phyloP scores from a whole-genome alignment of 1,140 invertebrate genomes.

The Aphelenchoides avenae region DNA sequence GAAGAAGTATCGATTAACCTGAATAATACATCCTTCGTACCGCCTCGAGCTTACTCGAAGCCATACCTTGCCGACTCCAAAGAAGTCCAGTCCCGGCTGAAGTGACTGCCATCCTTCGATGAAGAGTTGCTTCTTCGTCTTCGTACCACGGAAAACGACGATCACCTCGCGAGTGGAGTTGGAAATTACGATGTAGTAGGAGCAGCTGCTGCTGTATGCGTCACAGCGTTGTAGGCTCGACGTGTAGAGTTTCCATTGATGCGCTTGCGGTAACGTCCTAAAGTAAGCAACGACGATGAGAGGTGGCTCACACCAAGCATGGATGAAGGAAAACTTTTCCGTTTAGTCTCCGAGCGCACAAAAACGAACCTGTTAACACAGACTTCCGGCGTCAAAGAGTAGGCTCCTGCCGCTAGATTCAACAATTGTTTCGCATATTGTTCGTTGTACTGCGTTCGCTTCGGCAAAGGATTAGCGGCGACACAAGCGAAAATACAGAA shows the following conservation, averaged over 20 bases:
- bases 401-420: conserved; percentile 34
- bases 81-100: conserved; percentile 38
- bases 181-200: conserved; percentile 28
- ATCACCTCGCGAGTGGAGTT: conserved; percentile 27
- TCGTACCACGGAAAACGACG: conserved; percentile 48
- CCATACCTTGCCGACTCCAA: conserved; percentile 40
- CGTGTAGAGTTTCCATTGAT: conserved; percentile 4
- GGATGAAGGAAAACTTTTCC: not conserved
- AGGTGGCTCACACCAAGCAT: conserved; percentile 3
- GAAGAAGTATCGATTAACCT: conserved; percentile 43
- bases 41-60: not conserved
- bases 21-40: conserved; percentile 7
- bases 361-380: conserved; percentile 34
- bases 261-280: conserved; percentile 4
- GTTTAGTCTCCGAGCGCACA: not conserved
- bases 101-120: conserved; percentile 35
- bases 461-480: no score
- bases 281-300: conserved; percentile 1
- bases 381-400: conserved; percentile 25
- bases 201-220: conserved; percentile 9
- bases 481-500: no score
- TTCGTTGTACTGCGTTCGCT: conserved; percentile 36
- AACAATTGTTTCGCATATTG: conserved; percentile 29
- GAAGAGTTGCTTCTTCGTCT: conserved; percentile 40
- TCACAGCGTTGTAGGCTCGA: conserved; percentile 22